A percentile compares a stretch with the other conserved stretches of the same genome.
Evolutionary conservation across 2,888 invertebrate species (phyloP).

Genomic region (Cynaeus angustus): DNA sequence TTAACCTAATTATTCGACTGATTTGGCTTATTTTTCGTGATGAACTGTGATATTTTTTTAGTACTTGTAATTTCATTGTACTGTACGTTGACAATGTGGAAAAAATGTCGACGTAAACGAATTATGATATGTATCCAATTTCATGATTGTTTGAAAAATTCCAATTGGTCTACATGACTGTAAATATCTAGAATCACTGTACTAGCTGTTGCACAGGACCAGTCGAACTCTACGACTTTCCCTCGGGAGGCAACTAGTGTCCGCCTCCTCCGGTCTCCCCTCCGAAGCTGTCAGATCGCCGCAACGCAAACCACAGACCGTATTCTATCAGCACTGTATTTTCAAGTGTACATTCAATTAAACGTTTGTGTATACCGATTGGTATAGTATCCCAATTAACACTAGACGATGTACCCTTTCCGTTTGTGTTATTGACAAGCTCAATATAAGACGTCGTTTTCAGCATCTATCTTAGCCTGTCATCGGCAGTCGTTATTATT

Average conservation of each 20-base stretch:
- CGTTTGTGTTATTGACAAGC: not conserved
- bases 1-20: too few species aligned
- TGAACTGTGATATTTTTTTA: too few species aligned
- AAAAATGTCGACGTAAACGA: too few species aligned
- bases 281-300: constrained; percentile 27
- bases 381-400: constrained; percentile 1
- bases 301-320: constrained; percentile 37
- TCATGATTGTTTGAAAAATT: not conserved
- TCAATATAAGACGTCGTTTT: constrained; percentile 7
- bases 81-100: too few species aligned
- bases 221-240: constrained; percentile 31
- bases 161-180: not conserved
- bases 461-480: constrained; percentile 9
- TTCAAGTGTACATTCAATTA: constrained; percentile 44
- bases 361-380: constrained; percentile 25
- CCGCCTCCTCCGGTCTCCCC: constrained; percentile 17
- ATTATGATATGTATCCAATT: too few species aligned
- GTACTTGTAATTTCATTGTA: too few species aligned
- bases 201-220: constrained; percentile 32
- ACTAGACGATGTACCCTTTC: not conserved
- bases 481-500: constrained; percentile 10
- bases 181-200: constrained; percentile 3
- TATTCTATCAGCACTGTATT: constrained; percentile 46
- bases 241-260: constrained; percentile 45
- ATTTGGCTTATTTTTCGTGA: too few species aligned